These are phyloP conservation scores for Pagetopsis macropterus DNA, from an alignment of 2,797 vertebrate genomes.

Conservation along the genomic window DNA sequence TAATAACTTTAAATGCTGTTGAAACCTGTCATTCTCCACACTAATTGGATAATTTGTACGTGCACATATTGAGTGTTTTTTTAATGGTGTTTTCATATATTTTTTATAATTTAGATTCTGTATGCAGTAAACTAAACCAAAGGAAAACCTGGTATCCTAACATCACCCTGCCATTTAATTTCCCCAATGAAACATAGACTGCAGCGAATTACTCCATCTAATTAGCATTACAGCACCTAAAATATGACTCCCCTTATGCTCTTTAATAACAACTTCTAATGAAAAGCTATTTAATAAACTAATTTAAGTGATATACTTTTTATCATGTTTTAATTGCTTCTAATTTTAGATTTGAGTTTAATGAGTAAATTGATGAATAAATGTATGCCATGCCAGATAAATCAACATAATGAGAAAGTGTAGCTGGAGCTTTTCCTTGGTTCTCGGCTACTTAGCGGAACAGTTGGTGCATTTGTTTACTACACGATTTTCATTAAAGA, in stretches of 20 bases:
- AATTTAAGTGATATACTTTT: constrained; percentile 35
- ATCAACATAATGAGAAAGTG: constrained; percentile 59
- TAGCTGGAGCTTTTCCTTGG: constrained; percentile 54
- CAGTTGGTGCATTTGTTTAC: constrained; percentile 73
- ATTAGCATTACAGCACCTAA: constrained; percentile 41
- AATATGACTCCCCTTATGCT: constrained; percentile 37
- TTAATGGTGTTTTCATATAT: neutral
- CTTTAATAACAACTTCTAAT: constrained; percentile 45
- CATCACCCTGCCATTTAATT: constrained; percentile 18
- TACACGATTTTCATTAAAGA: constrained; percentile 50
- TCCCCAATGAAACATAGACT: constrained; percentile 20
- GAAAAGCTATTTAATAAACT: constrained; percentile 35
- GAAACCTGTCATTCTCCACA: neutral
- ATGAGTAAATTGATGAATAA: constrained; percentile 47
- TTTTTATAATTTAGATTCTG: constrained; percentile 1
- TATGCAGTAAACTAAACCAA: neutral
- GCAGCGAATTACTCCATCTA: constrained; percentile 33
- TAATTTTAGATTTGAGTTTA: constrained; percentile 57
- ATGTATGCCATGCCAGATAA: constrained; percentile 46
- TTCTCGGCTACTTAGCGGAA: constrained; percentile 68
- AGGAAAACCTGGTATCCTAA: constrained; percentile 2
- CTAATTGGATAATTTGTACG: neutral
- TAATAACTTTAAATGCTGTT: neutral
- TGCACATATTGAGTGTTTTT: neutral
- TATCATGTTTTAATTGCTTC: constrained; percentile 44